Evolutionary conservation across 2,113 vertebrate genomes (phyloP).

Genomic region (Oreochromis tanganicae): DNA sequence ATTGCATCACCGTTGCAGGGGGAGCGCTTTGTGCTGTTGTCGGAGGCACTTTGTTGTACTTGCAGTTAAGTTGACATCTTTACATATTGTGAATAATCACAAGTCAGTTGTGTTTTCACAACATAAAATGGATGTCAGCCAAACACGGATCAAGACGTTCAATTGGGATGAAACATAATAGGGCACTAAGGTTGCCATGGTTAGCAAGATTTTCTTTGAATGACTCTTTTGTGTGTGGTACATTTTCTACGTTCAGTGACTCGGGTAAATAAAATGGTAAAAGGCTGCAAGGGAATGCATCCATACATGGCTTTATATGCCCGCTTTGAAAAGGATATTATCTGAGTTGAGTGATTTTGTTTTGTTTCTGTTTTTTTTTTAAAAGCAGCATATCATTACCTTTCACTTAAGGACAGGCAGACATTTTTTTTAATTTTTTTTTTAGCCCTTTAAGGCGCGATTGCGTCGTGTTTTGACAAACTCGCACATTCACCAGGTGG

Average conservation of each 20-base stretch:
- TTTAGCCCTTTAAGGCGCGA: neutral
- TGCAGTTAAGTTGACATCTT: neutral
- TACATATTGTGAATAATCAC: neutral
- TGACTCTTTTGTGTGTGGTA: neutral
- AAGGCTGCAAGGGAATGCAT: neutral
- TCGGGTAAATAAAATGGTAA: neutral
- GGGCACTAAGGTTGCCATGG: neutral
- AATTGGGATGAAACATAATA: neutral
- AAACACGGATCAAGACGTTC: neutral
- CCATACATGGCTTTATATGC: neutral
- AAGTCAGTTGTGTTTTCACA: neutral
- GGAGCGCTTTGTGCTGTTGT: neutral
- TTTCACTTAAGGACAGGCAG: neutral
- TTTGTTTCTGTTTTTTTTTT: neutral
- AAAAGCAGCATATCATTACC: accelerated
- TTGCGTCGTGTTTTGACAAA: neutral
- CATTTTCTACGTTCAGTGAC: neutral
- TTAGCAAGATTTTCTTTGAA: neutral
- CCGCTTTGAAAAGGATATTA: neutral
- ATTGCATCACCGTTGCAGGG: neutral
- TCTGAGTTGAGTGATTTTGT: neutral
- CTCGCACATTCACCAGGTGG: neutral
- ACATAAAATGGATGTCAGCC: neutral
- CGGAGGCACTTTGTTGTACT: neutral
- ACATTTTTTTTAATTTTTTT: neutral